Evolutionary conservation across 2,797 vertebrate species (phyloP), one percentile per base, ranked within the genome.

Genomic region (Mastacembelus armatus): DNA sequence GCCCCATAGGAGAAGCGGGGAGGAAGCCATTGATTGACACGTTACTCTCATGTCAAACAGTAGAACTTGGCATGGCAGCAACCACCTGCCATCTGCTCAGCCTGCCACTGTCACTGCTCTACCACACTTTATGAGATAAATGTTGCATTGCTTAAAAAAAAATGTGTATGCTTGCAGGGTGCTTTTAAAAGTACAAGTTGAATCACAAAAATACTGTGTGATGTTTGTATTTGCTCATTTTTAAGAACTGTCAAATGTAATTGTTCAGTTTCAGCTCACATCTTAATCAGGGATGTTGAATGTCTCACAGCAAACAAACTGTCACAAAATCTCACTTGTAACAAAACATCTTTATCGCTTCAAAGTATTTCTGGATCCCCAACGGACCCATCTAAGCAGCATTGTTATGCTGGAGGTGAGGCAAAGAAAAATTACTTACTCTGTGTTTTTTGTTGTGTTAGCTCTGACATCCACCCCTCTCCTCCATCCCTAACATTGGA

Each of bases 21-120:
- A 88, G 91, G 90, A 89, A 88, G 89, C 87, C 90, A 92, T 92
- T 92, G 91, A 92, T 93, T 91, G 92, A 93, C 90, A 91, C 58
- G 66, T 87, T 88, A 66, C 78, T 84, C 87, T 85, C 81, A 84
- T 91, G 91, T 92, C 90, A 91, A 90, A 90, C 89, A 90, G 81
- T 71, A 74, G 47, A 89, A 87, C 89, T 85, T 89, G 88, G 85
- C 85, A 61, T 84, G 87, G 85, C 86, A 80, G 83, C 81, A 79
- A 85, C 85, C 87, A 88, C 91, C 90, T 89, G 90, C 85, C 6
- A 68, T 80, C 65, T 70, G 61, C 86, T 85, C 83, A 90, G 90
- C 88, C 88, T 91, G 86, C 81, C 55, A 60, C 73, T 84, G 73
- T 59, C 82, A 83, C 79, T 85, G 85, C 82, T 30, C 69, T 9